These are phyloP conservation scores for Clepsis dumicolana DNA, from an alignment of 2,888 invertebrate genomes.

Conservation along the genomic window DNA sequence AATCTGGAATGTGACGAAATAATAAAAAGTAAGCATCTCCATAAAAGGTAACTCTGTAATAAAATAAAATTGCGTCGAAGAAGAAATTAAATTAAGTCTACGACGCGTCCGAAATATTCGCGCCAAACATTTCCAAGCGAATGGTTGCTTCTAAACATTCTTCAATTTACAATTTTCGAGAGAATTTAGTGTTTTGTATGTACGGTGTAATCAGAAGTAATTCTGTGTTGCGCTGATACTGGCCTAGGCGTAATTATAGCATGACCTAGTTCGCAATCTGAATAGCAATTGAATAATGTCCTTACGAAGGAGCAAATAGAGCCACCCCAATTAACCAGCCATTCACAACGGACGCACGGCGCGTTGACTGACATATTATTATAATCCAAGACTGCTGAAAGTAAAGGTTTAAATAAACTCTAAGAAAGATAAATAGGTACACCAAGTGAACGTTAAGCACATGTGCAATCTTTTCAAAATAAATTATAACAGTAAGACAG, in stretches of 20 bases:
- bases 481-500: no score
- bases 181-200: conserved; percentile 30
- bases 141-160: conserved; percentile 49
- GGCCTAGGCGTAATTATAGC: conserved; percentile 34
- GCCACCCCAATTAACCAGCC: neutral
- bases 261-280: conserved; percentile 34
- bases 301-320: conserved; percentile 30
- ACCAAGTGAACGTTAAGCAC: no score
- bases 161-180: conserved; percentile 46
- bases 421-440: no score
- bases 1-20: conserved; percentile 49
- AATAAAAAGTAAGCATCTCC: conserved; percentile 54
- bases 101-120: conserved; percentile 53
- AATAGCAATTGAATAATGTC: conserved; percentile 41
- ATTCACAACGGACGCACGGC: neutral
- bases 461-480: no score
- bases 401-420: conserved; percentile 4
- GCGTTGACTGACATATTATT: neutral
- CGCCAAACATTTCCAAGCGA: conserved; percentile 48
- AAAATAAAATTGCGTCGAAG: conserved; percentile 56
- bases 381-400: neutral
- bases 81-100: conserved; percentile 60
- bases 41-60: conserved; percentile 57
- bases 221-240: conserved; percentile 32
- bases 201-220: conserved; percentile 38